Base-by-base conservation (phyloP, 2,888 invertebrate species). In the Autographa pulchrina region DNA sequence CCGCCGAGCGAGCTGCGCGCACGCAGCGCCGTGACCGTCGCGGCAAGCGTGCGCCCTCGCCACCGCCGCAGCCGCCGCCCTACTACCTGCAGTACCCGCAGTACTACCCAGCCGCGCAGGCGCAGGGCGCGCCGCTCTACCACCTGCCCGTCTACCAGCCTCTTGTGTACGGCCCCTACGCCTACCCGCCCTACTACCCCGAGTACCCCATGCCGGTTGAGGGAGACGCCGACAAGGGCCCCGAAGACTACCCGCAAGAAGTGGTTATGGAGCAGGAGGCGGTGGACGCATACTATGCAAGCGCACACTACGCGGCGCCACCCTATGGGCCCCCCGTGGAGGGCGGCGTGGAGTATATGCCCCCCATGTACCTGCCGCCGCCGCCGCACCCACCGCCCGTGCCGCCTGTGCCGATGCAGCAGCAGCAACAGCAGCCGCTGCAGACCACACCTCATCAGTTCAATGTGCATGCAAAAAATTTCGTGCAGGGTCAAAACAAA, bases 81-180 rank as follows among this genome's bases (percentile, higher is more conserved):
- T 94, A 94, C 84, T 96, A 95, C 77, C 87, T 95, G 18, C 95
- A 94, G 65, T 95, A 96, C 81, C 96, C 95, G 7, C 96, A 94
- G 82, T 96, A 96, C 86, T 96, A 96, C 75, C 93, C 92, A 4
- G 95, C 96, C 0, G 95, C 96, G 43, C 95, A 96, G 76, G 96
- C 96, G 5, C 96, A 96, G 79, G 96, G 96, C 8, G 95, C 96
- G 2, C 96, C 96, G 0, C 86, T 96, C 7, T 96, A 96, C 86
- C 95, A 96, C 74, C 84, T 96, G n/a, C 96, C 96, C 1, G 88
- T 96, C 70, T 96, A 96, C 84, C 96, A 96, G 80, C 96, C 95
- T 0, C 84, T 96, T 9, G 91, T 96, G 1, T 96, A 96, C 75
- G 93, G 94, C 1, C 92, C 94, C 0, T 96, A 96, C 72, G 90